A percentile compares a stretch with the other conserved stretches of the same genome.
Evolutionary conservation across 37 sponge, comb jelly and placozoan species (phyloP).

Genomic region (Spongilla lacustris): DNA sequence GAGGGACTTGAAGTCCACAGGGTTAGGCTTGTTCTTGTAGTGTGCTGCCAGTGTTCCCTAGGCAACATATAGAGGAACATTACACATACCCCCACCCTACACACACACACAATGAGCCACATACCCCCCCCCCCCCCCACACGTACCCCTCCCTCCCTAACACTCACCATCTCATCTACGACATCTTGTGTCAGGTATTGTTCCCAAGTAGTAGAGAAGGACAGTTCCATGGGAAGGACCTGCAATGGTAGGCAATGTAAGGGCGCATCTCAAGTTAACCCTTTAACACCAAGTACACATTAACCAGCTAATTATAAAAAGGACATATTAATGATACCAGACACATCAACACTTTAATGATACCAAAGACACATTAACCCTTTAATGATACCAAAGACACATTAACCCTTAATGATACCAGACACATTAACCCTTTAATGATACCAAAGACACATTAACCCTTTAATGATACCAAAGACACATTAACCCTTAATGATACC

Average conservation of each 20-base stretch:
- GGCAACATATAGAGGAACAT: too few relatives aligned
- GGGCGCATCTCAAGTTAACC: not conserved
- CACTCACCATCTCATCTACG: slow-evolving; percentile 74
- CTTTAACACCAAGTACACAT: not conserved
- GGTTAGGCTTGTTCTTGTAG: slow-evolving; percentile 41
- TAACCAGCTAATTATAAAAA: not conserved
- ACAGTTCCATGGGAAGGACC: slow-evolving; percentile 53
- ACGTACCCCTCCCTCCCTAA: not conserved
- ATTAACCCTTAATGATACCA: too few relatives aligned
- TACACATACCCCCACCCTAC: too few relatives aligned
- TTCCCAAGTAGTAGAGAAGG: slow-evolving; percentile 48
- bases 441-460: not conserved
- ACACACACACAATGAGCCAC: too few relatives aligned
- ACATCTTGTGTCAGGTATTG: slow-evolving; percentile 72
- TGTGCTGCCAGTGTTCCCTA: slow-evolving; percentile 56
- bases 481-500: not conserved
- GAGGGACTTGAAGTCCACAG: slow-evolving; percentile 25
- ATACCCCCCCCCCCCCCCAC: too few relatives aligned
- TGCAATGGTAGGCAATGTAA: not conserved
- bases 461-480: not conserved
- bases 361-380: not conserved
- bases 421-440: too few relatives aligned
- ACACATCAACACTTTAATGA: not conserved
- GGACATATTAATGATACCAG: not conserved
- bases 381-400: not conserved